A percentile compares a stretch with the other conserved stretches of the same genome.
Evolutionary conservation across 1,140 invertebrate genomes (phyloP).

Genomic region (Polypedilum vanderplanki): DNA sequence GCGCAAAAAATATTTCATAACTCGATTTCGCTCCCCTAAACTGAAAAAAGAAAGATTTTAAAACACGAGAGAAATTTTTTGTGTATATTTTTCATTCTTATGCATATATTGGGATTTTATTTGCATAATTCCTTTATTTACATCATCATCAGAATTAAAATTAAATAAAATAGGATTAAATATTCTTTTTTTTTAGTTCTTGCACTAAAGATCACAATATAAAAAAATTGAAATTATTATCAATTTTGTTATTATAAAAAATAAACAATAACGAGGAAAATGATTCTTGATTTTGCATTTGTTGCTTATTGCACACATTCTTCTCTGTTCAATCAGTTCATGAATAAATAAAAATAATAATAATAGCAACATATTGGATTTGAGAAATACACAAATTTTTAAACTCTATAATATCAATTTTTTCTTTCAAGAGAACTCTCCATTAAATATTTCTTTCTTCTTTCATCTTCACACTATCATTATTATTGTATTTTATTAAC

Average conservation of each 20-base stretch:
- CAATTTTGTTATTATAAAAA: not conserved
- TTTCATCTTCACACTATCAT: not conserved
- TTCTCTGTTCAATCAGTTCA: not conserved
- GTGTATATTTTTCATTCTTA: not conserved
- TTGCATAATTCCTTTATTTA: conserved; percentile 19
- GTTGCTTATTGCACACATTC: not conserved
- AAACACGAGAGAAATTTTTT: not conserved
- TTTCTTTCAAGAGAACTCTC: no score
- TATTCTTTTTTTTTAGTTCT: not conserved
- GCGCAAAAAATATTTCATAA: no score
- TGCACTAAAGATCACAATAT: conserved; percentile 6
- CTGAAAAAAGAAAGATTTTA: not conserved
- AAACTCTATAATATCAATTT: no score
- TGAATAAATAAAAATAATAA: conserved; percentile 6
- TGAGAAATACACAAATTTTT: not conserved
- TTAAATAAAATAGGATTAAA: conserved; percentile 20
- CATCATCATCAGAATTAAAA: conserved; percentile 2
- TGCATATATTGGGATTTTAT: not conserved
- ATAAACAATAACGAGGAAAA: not conserved
- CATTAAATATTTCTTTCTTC: not conserved
- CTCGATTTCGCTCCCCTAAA: no score
- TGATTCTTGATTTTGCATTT: not conserved
- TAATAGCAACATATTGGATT: not conserved
- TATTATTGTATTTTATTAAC: not conserved
- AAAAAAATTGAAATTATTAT: not conserved